Evolutionary conservation across 2,888 invertebrate species (phyloP), one percentile per base, ranked within the genome.

Genomic region (Leptinotarsa rubiginosa): DNA sequence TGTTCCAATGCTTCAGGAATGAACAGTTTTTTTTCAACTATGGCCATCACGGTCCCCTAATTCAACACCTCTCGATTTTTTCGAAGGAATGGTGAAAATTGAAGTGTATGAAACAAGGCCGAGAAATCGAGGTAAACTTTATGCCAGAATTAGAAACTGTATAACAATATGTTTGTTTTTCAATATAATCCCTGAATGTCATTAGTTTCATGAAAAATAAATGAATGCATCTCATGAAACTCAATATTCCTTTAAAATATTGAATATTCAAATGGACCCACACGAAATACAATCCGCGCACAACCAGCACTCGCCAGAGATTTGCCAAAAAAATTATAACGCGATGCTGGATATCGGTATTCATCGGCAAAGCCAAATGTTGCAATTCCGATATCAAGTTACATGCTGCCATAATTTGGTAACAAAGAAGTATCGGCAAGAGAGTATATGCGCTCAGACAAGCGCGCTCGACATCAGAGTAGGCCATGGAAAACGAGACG

Each of bases 401-500:
- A 74, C 67, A 68, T 68, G 70, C 56, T 47, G 47, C 25, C 47
- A 83, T 84, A 84, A 84, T 84, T 84, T 79, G 85, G 82, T 82
- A 85, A 85, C 85, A 85, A 85, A 85, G 83, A 82, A 82, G 84
- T 81, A 84, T 84, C 84, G 81, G 79, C 74, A 78, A 80, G 79
- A 77, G 80, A 80, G 78, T 81, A 69, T 74, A 80, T 82, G 77
- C 77, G 80, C 77, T 79, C 83, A 81, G 83, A 82, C 82, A 77
- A 74, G 78, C 80, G 78, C 54, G 62, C 47, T 79, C 84, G 85
- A 85, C 84, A 85, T 84, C 79, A 83, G 85, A 85, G 84, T 78
- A 81, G 78, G 80, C 81, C 80, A 79, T 83, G 85, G 84, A 84
- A 86, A 86, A 86, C 77, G 85, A 86, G 82, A 84, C 84, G 82